Conservation (phyloP, 2,888 invertebrate genomes). For the Callimorpha dominula region DNA sequence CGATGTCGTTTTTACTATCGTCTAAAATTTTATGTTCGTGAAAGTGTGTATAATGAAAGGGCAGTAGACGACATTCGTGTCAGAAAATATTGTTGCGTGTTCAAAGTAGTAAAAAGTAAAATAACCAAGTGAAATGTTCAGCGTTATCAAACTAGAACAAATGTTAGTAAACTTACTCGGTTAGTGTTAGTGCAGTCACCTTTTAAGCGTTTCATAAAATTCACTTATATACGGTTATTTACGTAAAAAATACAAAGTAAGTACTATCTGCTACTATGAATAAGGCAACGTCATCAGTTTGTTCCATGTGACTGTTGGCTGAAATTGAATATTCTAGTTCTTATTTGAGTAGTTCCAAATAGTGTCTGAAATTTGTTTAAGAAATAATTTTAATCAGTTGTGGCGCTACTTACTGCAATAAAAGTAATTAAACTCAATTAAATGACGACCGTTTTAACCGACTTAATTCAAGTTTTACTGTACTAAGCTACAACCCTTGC, state of each 20-base stretch:
- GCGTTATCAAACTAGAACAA: constrained; percentile 67
- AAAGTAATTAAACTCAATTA: no score
- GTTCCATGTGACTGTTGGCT: no score
- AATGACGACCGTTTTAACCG: no score
- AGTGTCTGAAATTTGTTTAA: no score
- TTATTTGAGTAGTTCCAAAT: no score
- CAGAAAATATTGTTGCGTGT: constrained; percentile 66
- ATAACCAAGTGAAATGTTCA: constrained; percentile 60
- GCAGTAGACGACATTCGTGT: constrained; percentile 60
- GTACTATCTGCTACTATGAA: background rate
- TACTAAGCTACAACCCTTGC: no score
- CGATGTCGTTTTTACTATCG: no score
- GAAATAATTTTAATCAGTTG: no score
- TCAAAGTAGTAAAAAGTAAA: constrained; percentile 60
- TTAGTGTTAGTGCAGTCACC: constrained; percentile 21
- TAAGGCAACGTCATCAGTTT: background rate
- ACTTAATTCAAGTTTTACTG: no score
- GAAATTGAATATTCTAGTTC: no score
- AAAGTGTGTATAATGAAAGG: constrained; percentile 16
- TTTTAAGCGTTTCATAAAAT: background rate
- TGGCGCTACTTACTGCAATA: no score
- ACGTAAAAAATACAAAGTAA: background rate
- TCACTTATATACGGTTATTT: background rate
- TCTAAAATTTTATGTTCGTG: constrained; percentile 5
- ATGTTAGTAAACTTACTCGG: constrained; percentile 46